Base-by-base conservation (phyloP, 1,140 invertebrate species). In the Drosophila repletoides region DNA sequence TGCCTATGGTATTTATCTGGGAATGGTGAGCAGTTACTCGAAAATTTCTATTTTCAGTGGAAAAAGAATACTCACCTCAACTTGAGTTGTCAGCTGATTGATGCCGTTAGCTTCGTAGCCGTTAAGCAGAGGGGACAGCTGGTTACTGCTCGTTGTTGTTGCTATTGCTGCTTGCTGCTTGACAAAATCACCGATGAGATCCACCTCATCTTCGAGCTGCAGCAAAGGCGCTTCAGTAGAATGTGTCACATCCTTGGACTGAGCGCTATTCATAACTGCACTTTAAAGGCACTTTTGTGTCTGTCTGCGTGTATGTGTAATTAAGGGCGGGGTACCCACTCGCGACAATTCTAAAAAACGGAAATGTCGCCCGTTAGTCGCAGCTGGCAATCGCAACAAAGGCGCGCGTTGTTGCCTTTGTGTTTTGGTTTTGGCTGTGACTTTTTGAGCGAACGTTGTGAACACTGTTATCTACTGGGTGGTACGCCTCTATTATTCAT, bases 1-100 rank as follows among this genome's bases (percentile, higher is more conserved):
- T 65, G 26, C 60, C 88, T 49, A 89, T 60, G 2, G 88, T 89
- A 45, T 89, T 89, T 38, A 89, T 89, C 88, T 89, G 26, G 12
- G 2, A 52, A 14, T 45, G 10, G 43, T 5, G 28, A 26, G 5
- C 56, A 0, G 15, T 6, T 12, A 12, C 15, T 6, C 6, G 17
- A 10, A 15, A 2, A 26, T 43, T 26, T 12, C n/a, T 15, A 21
- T 40, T 21, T 3, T 1, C 9, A 12, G 19, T 29, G 9, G 3
- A 10, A 17, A 5, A 19, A 2, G 2, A 22, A 5, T 6, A 63
- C 68, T 72, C 26, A 89, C 88, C 71, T 89, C 88, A 19, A 88
- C 88, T 69, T 89, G 77, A 7, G 88, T 89, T 29, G 79, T 84
- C 48, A 86, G 46, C 40, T 83, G 72, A 51, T 60, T 66, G 29